Evolutionary conservation across 2,797 vertebrate species (phyloP).

Genomic region (Yasuhikotakia modesta): DNA sequence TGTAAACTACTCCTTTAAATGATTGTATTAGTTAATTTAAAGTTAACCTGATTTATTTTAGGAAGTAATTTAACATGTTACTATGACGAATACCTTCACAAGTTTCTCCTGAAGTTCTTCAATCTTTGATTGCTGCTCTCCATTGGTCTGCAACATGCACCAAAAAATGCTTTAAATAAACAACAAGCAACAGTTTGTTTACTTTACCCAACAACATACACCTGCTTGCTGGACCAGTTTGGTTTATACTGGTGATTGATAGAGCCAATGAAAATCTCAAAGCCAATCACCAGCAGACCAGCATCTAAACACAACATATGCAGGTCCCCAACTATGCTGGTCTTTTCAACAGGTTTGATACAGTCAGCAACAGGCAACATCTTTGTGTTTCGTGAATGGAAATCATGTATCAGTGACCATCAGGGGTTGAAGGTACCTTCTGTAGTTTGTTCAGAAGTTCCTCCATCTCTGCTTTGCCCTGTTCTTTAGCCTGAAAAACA

Average conservation of each 20-base stretch:
- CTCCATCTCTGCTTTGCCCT: constrained; percentile 91
- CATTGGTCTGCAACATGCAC: constrained; percentile 80
- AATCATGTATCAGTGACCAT: not conserved
- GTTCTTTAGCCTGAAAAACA: constrained; percentile 89
- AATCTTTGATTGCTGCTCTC: constrained; percentile 91
- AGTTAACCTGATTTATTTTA: no score
- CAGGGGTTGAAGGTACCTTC: constrained; percentile 78
- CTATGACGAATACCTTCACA: constrained; percentile 80
- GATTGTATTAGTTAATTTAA: no score
- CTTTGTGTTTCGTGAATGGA: not conserved
- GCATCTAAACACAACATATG: not conserved
- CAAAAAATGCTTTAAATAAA: not conserved
- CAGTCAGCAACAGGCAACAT: not conserved
- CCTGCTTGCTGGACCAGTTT: not conserved
- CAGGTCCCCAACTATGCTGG: no score
- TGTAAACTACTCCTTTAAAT: no score
- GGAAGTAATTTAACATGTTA: not conserved
- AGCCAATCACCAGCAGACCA: not conserved
- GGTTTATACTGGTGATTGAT: not conserved
- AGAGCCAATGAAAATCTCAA: not conserved
- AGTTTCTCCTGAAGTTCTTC: constrained; percentile 96
- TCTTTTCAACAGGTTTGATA: no score
- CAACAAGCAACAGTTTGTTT: not conserved
- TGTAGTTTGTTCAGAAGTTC: constrained; percentile 88
- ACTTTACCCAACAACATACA: not conserved